Percentiles rank a stretch among this genome's conserved stretches.
Conservation (phyloP, 2,113 vertebrate genomes). For the Oreocharis arfaki region DNA sequence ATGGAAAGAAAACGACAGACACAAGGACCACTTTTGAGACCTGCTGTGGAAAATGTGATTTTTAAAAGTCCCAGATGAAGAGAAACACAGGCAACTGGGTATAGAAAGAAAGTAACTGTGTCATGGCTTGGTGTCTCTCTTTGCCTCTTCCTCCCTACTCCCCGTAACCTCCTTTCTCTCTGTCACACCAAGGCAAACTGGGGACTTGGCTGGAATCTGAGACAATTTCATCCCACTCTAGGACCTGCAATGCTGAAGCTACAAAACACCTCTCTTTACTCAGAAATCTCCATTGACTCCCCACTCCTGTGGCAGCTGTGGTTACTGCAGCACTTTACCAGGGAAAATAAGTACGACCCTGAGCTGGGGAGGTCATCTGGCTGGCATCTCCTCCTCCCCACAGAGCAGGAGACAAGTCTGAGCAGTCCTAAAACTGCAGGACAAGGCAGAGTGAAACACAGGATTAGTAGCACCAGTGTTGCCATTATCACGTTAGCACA, state of each 20-base stretch:
- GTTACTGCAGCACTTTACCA: not conserved
- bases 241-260: not conserved
- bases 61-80: not conserved
- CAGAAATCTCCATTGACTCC: not conserved
- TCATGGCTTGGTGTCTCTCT: not conserved
- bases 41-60: not conserved
- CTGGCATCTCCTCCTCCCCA: not conserved
- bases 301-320: not conserved
- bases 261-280: not conserved
- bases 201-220: not conserved
- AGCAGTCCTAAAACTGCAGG: not conserved
- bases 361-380: not conserved
- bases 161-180: not conserved
- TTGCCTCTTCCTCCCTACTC: not conserved
- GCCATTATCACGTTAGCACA: not conserved
- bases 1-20: not conserved
- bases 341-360: not conserved
- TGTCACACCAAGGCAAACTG: not conserved
- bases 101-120: not conserved
- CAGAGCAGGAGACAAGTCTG: not conserved
- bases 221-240: fast-evolving
- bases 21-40: not conserved
- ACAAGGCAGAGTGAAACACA: not conserved
- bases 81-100: fast-evolving
- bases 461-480: not conserved